Evolutionary conservation across 2,888 invertebrate species (phyloP).

Genomic region (Ichneumon xanthorius): DNA sequence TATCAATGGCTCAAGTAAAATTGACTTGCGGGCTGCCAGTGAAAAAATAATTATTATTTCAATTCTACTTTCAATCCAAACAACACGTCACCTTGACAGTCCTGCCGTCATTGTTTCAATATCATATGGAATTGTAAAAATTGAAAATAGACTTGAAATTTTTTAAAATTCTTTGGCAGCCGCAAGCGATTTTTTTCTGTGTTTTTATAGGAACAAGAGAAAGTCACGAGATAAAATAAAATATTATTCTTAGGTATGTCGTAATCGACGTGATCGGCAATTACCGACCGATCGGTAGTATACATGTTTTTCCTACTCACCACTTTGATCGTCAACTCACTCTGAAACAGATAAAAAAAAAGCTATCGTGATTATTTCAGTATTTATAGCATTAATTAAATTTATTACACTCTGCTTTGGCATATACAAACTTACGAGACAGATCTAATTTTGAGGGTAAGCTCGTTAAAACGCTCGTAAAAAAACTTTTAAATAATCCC

Average conservation of each 20-base stretch:
- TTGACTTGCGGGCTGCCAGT: too few species aligned
- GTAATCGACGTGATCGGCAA: background rate
- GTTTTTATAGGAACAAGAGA: background rate
- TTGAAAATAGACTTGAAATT: too few species aligned
- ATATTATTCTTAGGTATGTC: background rate
- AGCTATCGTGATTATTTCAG: conserved; percentile 22
- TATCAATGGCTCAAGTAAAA: too few species aligned
- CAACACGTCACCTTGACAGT: too few species aligned
- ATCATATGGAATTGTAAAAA: too few species aligned
- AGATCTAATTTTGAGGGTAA: conserved; percentile 54
- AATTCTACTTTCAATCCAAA: too few species aligned
- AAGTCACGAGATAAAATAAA: background rate
- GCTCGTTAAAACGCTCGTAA: conserved; percentile 45
- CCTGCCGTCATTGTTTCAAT: too few species aligned
- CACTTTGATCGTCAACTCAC: conserved; percentile 17
- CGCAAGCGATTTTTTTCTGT: too few species aligned
- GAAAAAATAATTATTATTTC: too few species aligned
- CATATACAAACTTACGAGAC: conserved; percentile 35
- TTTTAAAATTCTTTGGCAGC: too few species aligned
- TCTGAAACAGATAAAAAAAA: conserved; percentile 64
- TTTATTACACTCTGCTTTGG: conserved; percentile 39
- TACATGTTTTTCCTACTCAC: conserved; percentile 51
- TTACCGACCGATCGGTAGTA: background rate
- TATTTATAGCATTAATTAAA: conserved; percentile 27
- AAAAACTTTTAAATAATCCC: conserved; percentile 16